These are phyloP conservation scores for Phrynocephalus forsythii DNA, from an alignment of 2,797 vertebrate genomes.

Conservation along the genomic window DNA sequence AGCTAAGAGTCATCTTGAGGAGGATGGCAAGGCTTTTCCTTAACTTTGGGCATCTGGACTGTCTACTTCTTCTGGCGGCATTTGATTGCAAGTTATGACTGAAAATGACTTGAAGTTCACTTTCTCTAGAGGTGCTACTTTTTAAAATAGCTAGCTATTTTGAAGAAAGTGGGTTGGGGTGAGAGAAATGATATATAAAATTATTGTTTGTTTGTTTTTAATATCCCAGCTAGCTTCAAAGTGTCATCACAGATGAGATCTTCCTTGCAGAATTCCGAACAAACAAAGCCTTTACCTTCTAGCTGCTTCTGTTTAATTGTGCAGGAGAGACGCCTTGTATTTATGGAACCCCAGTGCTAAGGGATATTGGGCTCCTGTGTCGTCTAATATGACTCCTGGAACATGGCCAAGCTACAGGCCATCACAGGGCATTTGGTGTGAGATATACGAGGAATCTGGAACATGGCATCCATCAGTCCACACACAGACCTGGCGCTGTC, in stretches of 20 bases:
- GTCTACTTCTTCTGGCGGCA: neutral
- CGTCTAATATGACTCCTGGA: slow-evolving; percentile 73
- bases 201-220: slow-evolving; percentile 13
- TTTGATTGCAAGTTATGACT: neutral
- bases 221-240: slow-evolving; percentile 50
- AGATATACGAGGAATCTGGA: slow-evolving; percentile 66
- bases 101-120: no score
- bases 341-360: slow-evolving; percentile 73
- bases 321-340: slow-evolving; percentile 71
- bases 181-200: slow-evolving; percentile 16
- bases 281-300: slow-evolving; percentile 63
- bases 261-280: slow-evolving; percentile 59
- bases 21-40: neutral
- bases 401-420: slow-evolving; percentile 65
- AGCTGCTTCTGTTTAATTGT: slow-evolving; percentile 68
- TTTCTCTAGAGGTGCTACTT: slow-evolving; percentile 32
- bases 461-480: slow-evolving; percentile 36
- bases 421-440: slow-evolving; percentile 63
- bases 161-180: neutral
- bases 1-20: no score
- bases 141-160: slow-evolving; percentile 36
- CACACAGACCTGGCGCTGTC: slow-evolving; percentile 49
- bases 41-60: neutral
- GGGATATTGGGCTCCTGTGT: slow-evolving; percentile 74
- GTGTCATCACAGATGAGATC: slow-evolving; percentile 51